Conservation (phyloP, 2,113 vertebrate genomes). For the Aegotheles bennettii region DNA sequence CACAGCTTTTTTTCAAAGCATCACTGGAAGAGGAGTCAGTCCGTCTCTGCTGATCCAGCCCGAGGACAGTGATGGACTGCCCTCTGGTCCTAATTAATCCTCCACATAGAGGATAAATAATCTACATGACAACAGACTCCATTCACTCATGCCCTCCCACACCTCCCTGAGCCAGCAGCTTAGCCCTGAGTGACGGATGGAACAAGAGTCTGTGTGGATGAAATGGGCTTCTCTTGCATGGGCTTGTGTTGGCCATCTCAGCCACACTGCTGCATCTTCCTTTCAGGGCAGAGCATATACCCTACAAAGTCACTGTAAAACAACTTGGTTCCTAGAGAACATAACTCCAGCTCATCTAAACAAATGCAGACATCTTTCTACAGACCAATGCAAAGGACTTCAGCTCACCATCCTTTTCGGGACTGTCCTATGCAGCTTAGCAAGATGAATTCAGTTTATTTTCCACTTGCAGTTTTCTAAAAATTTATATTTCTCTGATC, state of each 20-base stretch:
- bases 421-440: not conserved
- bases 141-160: constrained; percentile 27
- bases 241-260: not conserved
- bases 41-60: not conserved
- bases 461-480: not conserved
- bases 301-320: not conserved
- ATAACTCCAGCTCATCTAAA: not conserved
- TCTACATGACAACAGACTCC: constrained; percentile 53
- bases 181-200: not conserved
- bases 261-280: not conserved
- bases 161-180: not conserved
- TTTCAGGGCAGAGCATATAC: not conserved
- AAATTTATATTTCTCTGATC: not conserved
- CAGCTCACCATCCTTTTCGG: not conserved
- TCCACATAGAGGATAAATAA: constrained; percentile 50
- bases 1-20: not conserved
- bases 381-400: not conserved
- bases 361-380: not conserved
- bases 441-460: not conserved
- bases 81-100: constrained; percentile 51
- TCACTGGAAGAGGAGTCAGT: constrained; percentile 16
- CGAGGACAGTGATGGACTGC: constrained; percentile 55
- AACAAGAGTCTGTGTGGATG: not conserved
- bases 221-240: not conserved
- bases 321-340: not conserved